Evolutionary conservation across 2,113 vertebrate species (phyloP).

Genomic region (Petaurus breviceps): DNA sequence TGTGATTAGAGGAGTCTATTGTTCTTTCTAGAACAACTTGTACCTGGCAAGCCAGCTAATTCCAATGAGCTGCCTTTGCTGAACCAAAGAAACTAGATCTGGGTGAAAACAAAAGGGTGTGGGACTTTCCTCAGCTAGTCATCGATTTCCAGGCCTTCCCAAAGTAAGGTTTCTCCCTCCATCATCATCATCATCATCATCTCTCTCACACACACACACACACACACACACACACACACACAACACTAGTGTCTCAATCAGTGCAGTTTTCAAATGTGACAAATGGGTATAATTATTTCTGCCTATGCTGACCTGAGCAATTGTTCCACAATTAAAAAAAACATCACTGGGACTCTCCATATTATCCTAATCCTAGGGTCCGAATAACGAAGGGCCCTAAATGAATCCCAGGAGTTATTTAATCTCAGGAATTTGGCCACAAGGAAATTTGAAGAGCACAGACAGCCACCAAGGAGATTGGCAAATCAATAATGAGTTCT

Average conservation of each 20-base stretch:
- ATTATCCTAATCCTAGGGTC: conserved; percentile 40
- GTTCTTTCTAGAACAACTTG: background rate
- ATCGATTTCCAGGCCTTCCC: background rate
- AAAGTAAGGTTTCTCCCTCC: background rate
- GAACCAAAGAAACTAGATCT: background rate
- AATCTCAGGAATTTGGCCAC: conserved; percentile 26
- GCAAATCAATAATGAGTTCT: conserved; percentile 13
- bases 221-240: too few species aligned
- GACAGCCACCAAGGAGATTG: background rate
- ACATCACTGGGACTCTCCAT: conserved; percentile 17
- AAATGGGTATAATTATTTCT: background rate
- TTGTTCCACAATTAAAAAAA: background rate
- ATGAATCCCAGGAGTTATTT: conserved; percentile 35
- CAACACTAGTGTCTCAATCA: background rate
- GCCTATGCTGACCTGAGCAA: background rate
- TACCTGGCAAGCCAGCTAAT: conserved; percentile 16
- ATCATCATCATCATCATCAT: background rate
- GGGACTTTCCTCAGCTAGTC: background rate
- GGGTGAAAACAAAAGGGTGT: background rate
- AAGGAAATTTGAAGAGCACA: conserved; percentile 52
- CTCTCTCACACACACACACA: too few species aligned
- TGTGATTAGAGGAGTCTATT: conserved; percentile 32
- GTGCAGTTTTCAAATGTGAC: background rate
- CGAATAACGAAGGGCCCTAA: conserved; percentile 21
- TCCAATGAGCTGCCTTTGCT: background rate